phyloP scores from a whole-genome alignment of 2,797 vertebrate species.

The Dromococcyx pavoninus region DNA sequence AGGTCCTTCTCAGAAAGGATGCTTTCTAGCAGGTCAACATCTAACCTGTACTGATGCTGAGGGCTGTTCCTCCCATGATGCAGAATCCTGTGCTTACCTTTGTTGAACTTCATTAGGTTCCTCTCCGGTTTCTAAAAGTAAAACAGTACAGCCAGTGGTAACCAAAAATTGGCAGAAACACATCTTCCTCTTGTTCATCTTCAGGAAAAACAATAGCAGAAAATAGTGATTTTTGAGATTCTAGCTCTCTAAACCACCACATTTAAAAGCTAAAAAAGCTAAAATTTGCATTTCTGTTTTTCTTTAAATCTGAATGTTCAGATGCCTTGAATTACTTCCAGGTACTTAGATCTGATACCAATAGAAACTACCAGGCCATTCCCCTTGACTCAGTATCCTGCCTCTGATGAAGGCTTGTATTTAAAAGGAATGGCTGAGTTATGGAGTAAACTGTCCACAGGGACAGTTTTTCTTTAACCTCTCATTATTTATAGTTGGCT shows the following conservation, averaged over 20 bases:
- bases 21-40: too few relatives aligned
- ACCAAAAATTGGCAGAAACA: not conserved
- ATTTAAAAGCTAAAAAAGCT: not conserved
- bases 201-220: not conserved
- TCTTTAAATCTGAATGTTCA: not conserved
- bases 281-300: not conserved
- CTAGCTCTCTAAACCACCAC: not conserved
- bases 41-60: too few relatives aligned
- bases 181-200: not conserved
- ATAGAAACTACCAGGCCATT: not conserved
- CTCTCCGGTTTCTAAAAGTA: not conserved
- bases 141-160: not conserved
- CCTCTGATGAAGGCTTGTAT: conserved; percentile 3
- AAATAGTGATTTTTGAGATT: not conserved
- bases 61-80: too few relatives aligned
- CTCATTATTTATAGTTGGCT: conserved; percentile 28
- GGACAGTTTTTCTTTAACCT: not conserved
- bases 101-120: too few relatives aligned
- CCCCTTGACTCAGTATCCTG: not conserved
- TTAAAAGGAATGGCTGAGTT: conserved; percentile 36
- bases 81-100: too few relatives aligned
- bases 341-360: not conserved
- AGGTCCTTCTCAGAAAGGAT: too few relatives aligned
- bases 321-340: not conserved
- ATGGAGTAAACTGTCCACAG: not conserved